phyloP scores from a whole-genome alignment of 2,888 invertebrate genomes.

The Oscheius sp. region DNA sequence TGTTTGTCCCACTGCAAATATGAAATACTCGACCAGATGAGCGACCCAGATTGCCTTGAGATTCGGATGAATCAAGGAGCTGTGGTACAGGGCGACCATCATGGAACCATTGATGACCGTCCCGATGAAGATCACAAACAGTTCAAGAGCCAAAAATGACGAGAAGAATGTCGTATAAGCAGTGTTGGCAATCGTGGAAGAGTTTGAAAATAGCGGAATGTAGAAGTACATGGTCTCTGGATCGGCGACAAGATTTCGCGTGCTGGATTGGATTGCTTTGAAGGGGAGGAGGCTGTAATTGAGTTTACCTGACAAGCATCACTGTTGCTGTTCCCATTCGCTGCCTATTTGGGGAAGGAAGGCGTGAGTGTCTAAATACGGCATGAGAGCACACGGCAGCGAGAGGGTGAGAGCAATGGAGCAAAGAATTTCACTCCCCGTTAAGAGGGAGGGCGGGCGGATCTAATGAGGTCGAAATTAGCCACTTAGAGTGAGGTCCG shows the following conservation, averaged over 20 bases:
- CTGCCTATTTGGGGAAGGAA: neutral
- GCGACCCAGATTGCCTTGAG: conserved; percentile 35
- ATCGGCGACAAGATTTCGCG: conserved; percentile 25
- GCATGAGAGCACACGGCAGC: too few relatives aligned
- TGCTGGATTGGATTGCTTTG: conserved; percentile 27
- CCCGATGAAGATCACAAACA: conserved; percentile 28
- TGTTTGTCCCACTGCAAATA: conserved; percentile 26
- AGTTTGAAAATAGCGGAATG: conserved; percentile 30
- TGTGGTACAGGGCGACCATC: conserved; percentile 25
- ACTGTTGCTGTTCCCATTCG: conserved; percentile 7
- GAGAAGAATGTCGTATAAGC: conserved; percentile 14
- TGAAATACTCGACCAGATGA: conserved; percentile 35
- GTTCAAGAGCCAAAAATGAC: conserved; percentile 32
- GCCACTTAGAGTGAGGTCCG: too few relatives aligned
- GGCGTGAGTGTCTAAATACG: too few relatives aligned
- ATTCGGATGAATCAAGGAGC: conserved; percentile 31
- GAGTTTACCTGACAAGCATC: conserved; percentile 28
- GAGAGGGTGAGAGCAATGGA: too few relatives aligned
- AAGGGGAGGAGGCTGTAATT: conserved; percentile 9
- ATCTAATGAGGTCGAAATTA: too few relatives aligned
- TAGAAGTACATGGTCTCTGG: conserved; percentile 23
- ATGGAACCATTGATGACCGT: conserved; percentile 22
- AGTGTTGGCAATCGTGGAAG: conserved; percentile 5
- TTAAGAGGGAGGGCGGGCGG: too few relatives aligned
- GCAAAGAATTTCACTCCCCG: too few relatives aligned